Evolutionary conservation across 2,888 invertebrate species (phyloP), one percentile per base, ranked within the genome.

Genomic region (Patella caerulea): DNA sequence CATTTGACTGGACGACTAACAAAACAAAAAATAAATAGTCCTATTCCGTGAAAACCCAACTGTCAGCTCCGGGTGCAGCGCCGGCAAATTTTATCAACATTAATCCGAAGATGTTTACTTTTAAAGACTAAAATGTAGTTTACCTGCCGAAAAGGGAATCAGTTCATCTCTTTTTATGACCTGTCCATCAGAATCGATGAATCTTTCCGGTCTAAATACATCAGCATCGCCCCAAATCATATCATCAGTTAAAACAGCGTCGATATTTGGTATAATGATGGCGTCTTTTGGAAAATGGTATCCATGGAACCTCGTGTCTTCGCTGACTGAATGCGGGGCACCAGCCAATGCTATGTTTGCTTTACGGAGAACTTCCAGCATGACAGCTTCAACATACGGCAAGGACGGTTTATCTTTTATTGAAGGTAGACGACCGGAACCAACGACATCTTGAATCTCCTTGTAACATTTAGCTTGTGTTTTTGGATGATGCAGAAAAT

Each of bases 401-500:
- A 87, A 65, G 15, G 80, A 45, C 4, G 79, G 54, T 71, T 81
- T 83, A 77, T 88, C 85, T 4, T 71, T 73, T 29, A 84, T 71
- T 11, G 79, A 76, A 1, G 87, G 86, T 3, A 79, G 74, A 5
- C 83, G 76, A n/a, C 80, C 76, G 3, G 72, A 71, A 71, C 91
- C 91, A 74, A 93, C 90, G 72, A 92, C 89, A 9, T 84, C 81
- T 52, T 83, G 78, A 19, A 88, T 81, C 55, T 87, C 85, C 53
- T 73, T 71, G 59, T 79, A 82, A 70, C 84, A 80, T 55, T 79
- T 83, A 11, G 79, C 75, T 45, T 84, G 82, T 3, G 84, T 94
- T 15, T 96, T 93, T 59, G 95, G 95, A 88, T 97, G 94, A 73
- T 95, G 93, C 11, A 96, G 96, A 88, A 97, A 94, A 87, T 96